A percentile compares a stretch with the other conserved stretches of the same genome.
Evolutionary conservation across 2,888 invertebrate genomes (phyloP).

Genomic region (Heteromurus nitidus): DNA sequence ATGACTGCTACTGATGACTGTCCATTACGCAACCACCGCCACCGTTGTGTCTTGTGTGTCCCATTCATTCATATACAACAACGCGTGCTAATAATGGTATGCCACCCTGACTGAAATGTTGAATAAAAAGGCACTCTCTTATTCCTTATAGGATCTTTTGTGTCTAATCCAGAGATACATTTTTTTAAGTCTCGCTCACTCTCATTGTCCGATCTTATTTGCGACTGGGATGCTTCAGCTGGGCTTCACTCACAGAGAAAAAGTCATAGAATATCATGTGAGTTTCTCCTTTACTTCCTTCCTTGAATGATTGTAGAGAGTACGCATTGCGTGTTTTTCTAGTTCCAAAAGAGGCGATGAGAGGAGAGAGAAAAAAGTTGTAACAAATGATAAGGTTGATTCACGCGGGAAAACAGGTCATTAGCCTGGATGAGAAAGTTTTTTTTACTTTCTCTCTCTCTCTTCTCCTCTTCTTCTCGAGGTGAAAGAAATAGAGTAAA

Average conservation of each 20-base stretch:
- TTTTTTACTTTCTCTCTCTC: no score
- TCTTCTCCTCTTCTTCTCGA: no score
- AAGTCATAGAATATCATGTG: no score
- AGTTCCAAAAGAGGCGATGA: neutral
- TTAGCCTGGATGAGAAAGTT: conserved; percentile 40
- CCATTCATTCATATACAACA: conserved; percentile 3
- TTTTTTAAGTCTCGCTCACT: neutral
- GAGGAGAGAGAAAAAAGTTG: conserved; percentile 13
- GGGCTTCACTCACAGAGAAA: no score
- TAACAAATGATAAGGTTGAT: conserved; percentile 25
- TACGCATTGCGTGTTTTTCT: conserved; percentile 55
- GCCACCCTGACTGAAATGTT: no score
- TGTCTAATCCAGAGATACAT: neutral
- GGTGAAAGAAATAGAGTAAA: no score
- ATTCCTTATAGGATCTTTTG: neutral
- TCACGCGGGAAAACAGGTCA: conserved; percentile 64
- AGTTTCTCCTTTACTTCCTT: no score
- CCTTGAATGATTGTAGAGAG: no score
- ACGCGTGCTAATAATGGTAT: neutral
- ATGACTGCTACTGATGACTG: conserved; percentile 34
- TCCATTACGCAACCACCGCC: conserved; percentile 25
- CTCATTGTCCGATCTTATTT: neutral
- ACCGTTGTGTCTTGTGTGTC: conserved; percentile 4
- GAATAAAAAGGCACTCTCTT: no score
- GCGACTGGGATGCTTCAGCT: no score